Evolutionary conservation across 1,140 invertebrate species (phyloP).

Genomic region (Listronotus oregonensis): DNA sequence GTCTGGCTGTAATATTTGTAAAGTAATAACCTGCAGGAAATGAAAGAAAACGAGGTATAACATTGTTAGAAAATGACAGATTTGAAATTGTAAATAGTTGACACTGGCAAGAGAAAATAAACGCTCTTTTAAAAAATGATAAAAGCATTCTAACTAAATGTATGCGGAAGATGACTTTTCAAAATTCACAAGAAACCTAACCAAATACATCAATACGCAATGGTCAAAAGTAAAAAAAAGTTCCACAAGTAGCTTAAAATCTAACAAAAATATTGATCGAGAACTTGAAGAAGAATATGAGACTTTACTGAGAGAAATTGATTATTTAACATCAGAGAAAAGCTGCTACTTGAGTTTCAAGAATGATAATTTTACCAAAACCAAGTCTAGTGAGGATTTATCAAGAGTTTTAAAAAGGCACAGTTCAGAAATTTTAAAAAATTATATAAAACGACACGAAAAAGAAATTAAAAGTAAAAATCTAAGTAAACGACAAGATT

Average conservation of each 20-base stretch:
- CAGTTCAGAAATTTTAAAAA: constrained; percentile 15
- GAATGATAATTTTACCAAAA: constrained; percentile 9
- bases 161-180: constrained; percentile 1
- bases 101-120: too few species aligned
- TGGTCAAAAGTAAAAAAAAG: not conserved
- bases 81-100: too few species aligned
- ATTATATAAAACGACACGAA: constrained; percentile 5
- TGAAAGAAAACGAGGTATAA: too few species aligned
- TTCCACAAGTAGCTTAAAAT: constrained; percentile 1
- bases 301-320: constrained; percentile 18
- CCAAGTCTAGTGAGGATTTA: constrained; percentile 11
- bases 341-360: constrained; percentile 18
- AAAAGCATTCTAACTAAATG: constrained; percentile 1
- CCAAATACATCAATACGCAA: not conserved
- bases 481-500: not conserved
- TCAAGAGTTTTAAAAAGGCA: constrained; percentile 4
- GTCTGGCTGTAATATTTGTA: too few species aligned
- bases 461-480: not conserved
- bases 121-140: not conserved
- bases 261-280: not conserved
- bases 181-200: constrained; percentile 1
- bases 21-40: too few species aligned
- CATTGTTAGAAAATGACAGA: too few species aligned
- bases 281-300: constrained; percentile 26
- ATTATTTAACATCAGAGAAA: constrained; percentile 22